Conservation (phyloP, 1,140 invertebrate species). For the Drosophila parabipectinata region DNA sequence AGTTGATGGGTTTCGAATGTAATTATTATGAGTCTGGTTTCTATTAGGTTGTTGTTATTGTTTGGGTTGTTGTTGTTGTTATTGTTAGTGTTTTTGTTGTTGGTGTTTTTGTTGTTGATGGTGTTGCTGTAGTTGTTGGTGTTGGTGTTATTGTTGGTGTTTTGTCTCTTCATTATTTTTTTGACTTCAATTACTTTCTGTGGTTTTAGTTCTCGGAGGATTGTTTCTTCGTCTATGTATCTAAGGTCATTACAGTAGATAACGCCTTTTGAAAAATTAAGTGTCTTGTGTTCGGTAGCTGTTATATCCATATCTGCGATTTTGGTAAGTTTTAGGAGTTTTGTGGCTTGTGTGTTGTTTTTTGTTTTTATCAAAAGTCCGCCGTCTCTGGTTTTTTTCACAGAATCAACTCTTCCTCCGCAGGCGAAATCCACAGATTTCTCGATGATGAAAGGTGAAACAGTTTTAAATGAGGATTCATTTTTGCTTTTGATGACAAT, state of each 20-base stretch:
- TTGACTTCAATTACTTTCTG: slow-evolving; percentile 6
- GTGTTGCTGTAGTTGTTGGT: no score
- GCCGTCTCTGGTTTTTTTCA: slow-evolving; percentile 8
- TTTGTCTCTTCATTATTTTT: not conserved
- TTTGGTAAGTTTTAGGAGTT: no score
- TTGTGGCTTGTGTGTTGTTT: slow-evolving; percentile 3
- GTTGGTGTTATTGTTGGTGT: no score
- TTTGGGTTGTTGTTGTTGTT: not conserved
- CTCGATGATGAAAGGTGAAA: slow-evolving; percentile 6
- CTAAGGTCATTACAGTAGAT: no score
- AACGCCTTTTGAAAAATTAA: no score
- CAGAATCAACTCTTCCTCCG: slow-evolving; percentile 4
- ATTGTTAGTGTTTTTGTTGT: not conserved
- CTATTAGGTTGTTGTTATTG: not conserved
- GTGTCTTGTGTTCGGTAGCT: no score
- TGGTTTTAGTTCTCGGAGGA: not conserved
- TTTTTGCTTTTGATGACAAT: not conserved
- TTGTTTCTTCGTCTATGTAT: slow-evolving; percentile 5
- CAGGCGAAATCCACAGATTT: slow-evolving; percentile 7
- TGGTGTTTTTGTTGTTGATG: no score
- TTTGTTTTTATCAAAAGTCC: slow-evolving; percentile 7
- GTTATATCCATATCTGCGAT: no score
- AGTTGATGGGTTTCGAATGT: not conserved
- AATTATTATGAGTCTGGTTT: slow-evolving; percentile 6
- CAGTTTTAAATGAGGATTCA: not conserved